Evolutionary conservation across 2,888 invertebrate species (phyloP), one percentile per base, ranked within the genome.

Genomic region (Amblyteles armatorius): DNA sequence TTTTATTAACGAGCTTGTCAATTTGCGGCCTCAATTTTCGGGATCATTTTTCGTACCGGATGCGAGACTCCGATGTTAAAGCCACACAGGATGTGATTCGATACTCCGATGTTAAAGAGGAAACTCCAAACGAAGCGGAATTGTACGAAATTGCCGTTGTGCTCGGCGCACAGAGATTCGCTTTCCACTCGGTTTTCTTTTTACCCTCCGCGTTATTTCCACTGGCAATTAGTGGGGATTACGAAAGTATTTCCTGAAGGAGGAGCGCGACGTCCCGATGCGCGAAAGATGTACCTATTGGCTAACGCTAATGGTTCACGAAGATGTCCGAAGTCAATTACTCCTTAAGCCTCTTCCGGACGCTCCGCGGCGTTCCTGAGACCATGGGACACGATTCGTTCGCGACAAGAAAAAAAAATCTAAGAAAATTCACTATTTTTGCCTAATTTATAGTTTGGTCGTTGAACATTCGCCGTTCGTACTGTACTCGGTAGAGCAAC

Each of bases 161-260:
- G 22, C 11, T 13, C 40, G 40, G 57, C n/a, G 40, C 16, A n/a
- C 16, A 7, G 52, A 55, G 9, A 55, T 19, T 33, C 33, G 29
- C 63, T 63, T 2, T 63, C 63, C 0, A 63, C 29, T 29, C 52
- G 36, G 52, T 83, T 68, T 69, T 81, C 33, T 44, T 76, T 29
- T 55, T 29, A 77, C 44, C 33, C 16, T 69, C 44, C 57, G 40
- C 48, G 40, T 44, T 68, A 60, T 69, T 78, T 81, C 65, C 57
- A 68, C 72, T 36, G 69, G 79, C 81, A 86, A 86, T 87, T 87
- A 87, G 77, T 71, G 77, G 83, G 86, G 82, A 85, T 86, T 87
- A 85, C 82, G 52, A 16, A 63, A 29, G 44, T 78, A 82, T 69
- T 57, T 52, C 67, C 11, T 50, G 69, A 69, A 72, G 63, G 67